Percentiles rank a stretch among this genome's conserved stretches.
Conservation (phyloP, 2,888 invertebrate species). For the Andrena minutula region DNA sequence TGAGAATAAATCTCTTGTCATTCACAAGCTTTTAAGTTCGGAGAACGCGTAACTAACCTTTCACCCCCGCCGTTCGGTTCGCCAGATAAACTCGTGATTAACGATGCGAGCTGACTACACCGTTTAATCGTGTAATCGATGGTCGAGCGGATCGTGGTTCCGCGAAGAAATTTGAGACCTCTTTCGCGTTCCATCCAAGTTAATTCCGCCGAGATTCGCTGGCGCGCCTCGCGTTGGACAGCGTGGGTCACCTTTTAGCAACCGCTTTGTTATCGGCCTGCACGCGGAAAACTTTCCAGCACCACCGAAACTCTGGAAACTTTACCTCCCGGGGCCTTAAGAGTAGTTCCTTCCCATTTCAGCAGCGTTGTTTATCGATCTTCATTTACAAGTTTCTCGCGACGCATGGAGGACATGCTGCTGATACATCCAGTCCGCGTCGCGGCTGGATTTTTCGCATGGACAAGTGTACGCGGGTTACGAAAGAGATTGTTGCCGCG, state of each 20-base stretch:
- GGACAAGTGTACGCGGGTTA: background rate
- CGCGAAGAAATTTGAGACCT: conserved; percentile 30
- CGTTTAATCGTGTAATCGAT: conserved; percentile 48
- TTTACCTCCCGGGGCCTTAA: conserved; percentile 29
- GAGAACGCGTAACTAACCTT: conserved; percentile 3
- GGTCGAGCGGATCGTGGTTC: background rate
- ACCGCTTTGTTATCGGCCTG: conserved; percentile 64
- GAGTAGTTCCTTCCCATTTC: conserved; percentile 36
- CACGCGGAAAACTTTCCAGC: conserved; percentile 35
- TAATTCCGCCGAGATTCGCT: conserved; percentile 21
- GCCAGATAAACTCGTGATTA: conserved; percentile 47
- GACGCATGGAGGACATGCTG: background rate
- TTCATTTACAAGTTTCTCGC: conserved; percentile 39
- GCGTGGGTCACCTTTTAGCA: conserved; percentile 42
- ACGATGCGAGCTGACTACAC: conserved; percentile 21
- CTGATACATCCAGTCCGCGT: too few relatives aligned
- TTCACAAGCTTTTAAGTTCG: conserved; percentile 10
- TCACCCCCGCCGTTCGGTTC: background rate
- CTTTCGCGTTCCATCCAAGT: background rate
- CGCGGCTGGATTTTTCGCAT: too few relatives aligned
- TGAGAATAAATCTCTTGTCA: conserved; percentile 48
- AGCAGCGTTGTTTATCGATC: conserved; percentile 53
- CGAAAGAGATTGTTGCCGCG: background rate
- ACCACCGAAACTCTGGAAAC: conserved; percentile 38
- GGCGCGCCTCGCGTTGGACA: conserved; percentile 20